Percentiles rank a stretch among this genome's conserved stretches.
These are phyloP conservation scores for Sylvicola cinctus DNA, from an alignment of 2,888 invertebrate species.

Conservation along the genomic window DNA sequence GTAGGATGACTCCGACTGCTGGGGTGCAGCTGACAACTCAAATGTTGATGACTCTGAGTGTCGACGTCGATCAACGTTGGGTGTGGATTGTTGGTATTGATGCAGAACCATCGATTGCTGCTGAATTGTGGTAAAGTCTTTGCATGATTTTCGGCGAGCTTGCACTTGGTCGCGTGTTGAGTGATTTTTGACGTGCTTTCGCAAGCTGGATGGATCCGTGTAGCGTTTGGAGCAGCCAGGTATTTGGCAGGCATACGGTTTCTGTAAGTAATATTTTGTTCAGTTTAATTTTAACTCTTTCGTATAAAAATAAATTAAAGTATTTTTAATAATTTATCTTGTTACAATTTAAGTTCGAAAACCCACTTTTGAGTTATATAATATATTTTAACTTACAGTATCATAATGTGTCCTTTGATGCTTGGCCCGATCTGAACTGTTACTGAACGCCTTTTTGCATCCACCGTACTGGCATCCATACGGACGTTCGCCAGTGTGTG, in stretches of 20 bases:
- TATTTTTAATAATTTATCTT: background rate
- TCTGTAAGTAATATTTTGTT: slow-evolving; percentile 37
- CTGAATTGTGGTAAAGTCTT: slow-evolving; percentile 2
- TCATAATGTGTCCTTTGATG: slow-evolving; percentile 98
- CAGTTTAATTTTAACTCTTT: no score
- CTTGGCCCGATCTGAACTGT: slow-evolving; percentile 95
- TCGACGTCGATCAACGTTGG: background rate
- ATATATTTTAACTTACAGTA: slow-evolving; percentile 85
- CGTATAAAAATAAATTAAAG: slow-evolving; percentile 10
- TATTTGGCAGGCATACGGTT: slow-evolving; percentile 82
- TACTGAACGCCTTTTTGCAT: slow-evolving; percentile 92
- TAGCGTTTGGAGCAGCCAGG: slow-evolving; percentile 75
- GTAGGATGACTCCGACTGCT: slow-evolving; percentile 5
- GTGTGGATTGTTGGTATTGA: slow-evolving; percentile 8
- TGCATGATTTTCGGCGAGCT: slow-evolving; percentile 20
- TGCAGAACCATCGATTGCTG: slow-evolving; percentile 4
- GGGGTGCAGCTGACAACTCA: slow-evolving; percentile 4
- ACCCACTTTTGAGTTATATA: no score
- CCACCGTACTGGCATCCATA: slow-evolving; percentile 85
- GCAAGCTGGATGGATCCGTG: slow-evolving; percentile 81
- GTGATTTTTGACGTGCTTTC: slow-evolving; percentile 84
- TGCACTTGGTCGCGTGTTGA: slow-evolving; percentile 15
- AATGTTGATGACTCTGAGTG: slow-evolving; percentile 6
- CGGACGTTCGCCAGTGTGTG: slow-evolving; percentile 91
- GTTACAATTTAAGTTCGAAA: no score